Percentiles rank a stretch among this genome's conserved stretches.
These are phyloP conservation scores for Diplosoma virens DNA, from an alignment of 23 tunicate genomes.

Conservation along the genomic window DNA sequence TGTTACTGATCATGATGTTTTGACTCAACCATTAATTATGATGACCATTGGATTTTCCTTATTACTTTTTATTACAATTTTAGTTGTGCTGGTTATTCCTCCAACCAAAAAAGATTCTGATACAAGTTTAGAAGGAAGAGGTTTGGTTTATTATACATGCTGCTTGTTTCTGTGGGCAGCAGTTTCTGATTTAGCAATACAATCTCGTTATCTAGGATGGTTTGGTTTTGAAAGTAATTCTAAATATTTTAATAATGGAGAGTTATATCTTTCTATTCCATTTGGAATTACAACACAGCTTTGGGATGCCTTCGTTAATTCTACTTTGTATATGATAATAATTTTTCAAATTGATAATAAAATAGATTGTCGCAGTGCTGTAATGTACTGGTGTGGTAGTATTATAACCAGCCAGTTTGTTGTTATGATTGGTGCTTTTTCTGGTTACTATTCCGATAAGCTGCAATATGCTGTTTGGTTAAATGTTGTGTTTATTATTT, in stretches of 20 bases:
- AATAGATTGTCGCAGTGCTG: conserved; percentile 29
- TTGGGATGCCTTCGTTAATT: conserved; percentile 72
- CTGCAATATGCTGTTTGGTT: conserved; percentile 40
- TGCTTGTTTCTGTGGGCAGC: conserved; percentile 75
- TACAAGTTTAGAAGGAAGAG: conserved; percentile 42
- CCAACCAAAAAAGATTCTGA: background rate
- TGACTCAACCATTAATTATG: background rate
- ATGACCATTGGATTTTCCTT: background rate
- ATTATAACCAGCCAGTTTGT: conserved; percentile 57
- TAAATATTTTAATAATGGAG: conserved; percentile 55
- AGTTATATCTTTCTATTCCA: conserved; percentile 44
- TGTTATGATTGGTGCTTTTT: conserved; percentile 41
- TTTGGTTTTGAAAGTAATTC: conserved; percentile 22
- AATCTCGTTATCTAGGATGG: conserved; percentile 1
- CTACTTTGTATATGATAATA: conserved; percentile 34
- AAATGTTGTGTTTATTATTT: conserved; percentile 44
- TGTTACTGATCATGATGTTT: background rate
- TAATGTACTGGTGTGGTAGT: conserved; percentile 68
- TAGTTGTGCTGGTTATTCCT: background rate
- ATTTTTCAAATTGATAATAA: conserved; percentile 64
- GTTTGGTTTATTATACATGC: conserved; percentile 62
- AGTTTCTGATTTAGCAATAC: conserved; percentile 38
- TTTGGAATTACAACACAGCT: conserved; percentile 41
- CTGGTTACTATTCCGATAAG: conserved; percentile 43
- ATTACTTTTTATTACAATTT: background rate